phyloP scores from a whole-genome alignment of 2,888 invertebrate genomes.

The Drosophila longiperda region DNA sequence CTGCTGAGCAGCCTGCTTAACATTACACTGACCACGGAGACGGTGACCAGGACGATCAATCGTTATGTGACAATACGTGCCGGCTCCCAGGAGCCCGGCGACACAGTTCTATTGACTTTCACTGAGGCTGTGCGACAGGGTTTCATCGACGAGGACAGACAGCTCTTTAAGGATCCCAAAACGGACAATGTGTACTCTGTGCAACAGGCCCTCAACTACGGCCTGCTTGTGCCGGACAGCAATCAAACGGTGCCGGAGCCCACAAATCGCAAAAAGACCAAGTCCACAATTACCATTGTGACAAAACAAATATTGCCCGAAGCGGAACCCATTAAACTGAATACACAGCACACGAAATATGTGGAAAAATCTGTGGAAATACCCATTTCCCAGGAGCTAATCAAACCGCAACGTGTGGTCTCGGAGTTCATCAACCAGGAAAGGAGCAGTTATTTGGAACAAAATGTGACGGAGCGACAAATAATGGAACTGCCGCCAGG shows the following conservation, averaged over 20 bases:
- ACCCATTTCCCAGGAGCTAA: conserved; percentile 79
- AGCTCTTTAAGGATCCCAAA: conserved; percentile 91
- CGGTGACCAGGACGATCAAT: conserved; percentile 93
- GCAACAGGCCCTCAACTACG: conserved; percentile 91
- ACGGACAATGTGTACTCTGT: conserved; percentile 90
- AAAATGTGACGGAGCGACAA: conserved; percentile 87
- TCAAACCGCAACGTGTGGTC: conserved; percentile 83
- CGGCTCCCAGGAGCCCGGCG: conserved; percentile 86
- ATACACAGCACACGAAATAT: conserved; percentile 76
- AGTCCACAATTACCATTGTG: conserved; percentile 87
- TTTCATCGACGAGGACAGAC: conserved; percentile 91
- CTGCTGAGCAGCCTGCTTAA: conserved; percentile 93
- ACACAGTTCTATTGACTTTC: conserved; percentile 88
- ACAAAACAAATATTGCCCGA: conserved; percentile 86
- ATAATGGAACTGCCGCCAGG: conserved; percentile 92
- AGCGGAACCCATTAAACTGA: conserved; percentile 81
- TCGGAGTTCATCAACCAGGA: conserved; percentile 85
- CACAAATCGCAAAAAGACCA: conserved; percentile 83
- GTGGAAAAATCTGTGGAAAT: conserved; percentile 83
- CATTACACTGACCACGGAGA: conserved; percentile 94
- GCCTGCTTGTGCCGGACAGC: conserved; percentile 88
- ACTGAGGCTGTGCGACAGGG: conserved; percentile 92
- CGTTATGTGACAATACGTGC: conserved; percentile 92
- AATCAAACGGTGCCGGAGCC: conserved; percentile 86
- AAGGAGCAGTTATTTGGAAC: conserved; percentile 84